Percentiles rank a stretch among this genome's conserved stretches.
Conservation (phyloP, 2,113 vertebrate genomes). For the Plectropomus leopardus region DNA sequence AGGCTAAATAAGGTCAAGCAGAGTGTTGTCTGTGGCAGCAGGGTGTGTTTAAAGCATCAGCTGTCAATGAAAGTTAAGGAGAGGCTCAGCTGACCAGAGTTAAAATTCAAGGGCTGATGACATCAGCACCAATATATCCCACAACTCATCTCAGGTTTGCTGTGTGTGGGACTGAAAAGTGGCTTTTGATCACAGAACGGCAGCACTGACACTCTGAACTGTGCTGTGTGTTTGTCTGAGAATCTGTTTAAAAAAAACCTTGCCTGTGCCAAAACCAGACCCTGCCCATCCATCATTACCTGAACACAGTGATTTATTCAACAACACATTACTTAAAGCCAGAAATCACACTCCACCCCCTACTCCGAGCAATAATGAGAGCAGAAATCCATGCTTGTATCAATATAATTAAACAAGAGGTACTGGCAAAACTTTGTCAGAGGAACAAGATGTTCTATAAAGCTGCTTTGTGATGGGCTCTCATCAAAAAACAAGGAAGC, state of each 20-base stretch:
- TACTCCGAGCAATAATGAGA: not conserved
- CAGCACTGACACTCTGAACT: not conserved
- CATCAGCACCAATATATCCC: not conserved
- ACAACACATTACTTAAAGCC: not conserved
- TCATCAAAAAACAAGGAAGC: slow-evolving; percentile 25
- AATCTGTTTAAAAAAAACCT: slow-evolving; percentile 17
- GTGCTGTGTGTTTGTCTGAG: slow-evolving; percentile 2
- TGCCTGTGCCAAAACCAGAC: slow-evolving; percentile 2
- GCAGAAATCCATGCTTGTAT: slow-evolving; percentile 13
- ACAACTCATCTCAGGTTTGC: not conserved
- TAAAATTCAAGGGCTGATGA: slow-evolving; percentile 7
- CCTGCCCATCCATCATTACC: not conserved
- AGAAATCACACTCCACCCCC: not conserved
- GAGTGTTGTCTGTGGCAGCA: slow-evolving; percentile 13
- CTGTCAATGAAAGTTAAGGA: slow-evolving; percentile 11
- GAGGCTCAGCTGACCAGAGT: slow-evolving; percentile 13
- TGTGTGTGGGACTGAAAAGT: slow-evolving; percentile 7
- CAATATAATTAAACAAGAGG: slow-evolving; percentile 10
- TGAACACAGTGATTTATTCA: not conserved
- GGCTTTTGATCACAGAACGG: slow-evolving; percentile 5
- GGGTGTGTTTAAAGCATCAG: slow-evolving; percentile 43
- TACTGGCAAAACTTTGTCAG: not conserved
- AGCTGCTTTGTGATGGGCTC: slow-evolving; percentile 42
- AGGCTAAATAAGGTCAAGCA: slow-evolving; percentile 40
- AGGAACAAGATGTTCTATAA: not conserved